A percentile compares a stretch with the other conserved stretches of the same genome.
phyloP scores from a whole-genome alignment of 2,888 invertebrate species.

The Sympetrum striolatum region DNA sequence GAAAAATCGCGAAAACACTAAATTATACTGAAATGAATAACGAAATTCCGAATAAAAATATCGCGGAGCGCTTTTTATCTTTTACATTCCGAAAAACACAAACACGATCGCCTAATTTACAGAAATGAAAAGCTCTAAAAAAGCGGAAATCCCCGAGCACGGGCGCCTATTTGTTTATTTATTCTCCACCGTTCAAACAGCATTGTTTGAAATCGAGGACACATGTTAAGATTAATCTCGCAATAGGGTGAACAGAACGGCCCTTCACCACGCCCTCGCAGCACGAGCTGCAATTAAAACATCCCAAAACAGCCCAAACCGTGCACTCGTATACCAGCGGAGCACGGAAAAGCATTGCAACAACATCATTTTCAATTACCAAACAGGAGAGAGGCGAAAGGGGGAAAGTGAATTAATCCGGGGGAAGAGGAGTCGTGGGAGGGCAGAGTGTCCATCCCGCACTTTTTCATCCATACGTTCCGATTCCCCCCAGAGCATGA shows the following conservation, averaged over 20 bases:
- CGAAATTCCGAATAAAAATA: neutral
- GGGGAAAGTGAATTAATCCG: neutral
- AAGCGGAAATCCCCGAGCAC: neutral
- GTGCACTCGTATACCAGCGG: neutral
- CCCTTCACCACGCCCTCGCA: neutral
- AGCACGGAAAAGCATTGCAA: neutral
- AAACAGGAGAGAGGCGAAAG: neutral
- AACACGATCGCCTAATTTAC: neutral
- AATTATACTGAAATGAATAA: neutral
- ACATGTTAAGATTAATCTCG: slow-evolving; percentile 30
- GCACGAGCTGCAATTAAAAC: neutral
- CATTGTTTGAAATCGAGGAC: neutral
- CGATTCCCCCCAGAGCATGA: too few species aligned
- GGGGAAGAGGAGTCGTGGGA: too few species aligned
- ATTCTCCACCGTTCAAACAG: neutral
- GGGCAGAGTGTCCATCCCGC: too few species aligned
- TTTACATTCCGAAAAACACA: neutral
- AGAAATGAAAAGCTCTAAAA: neutral
- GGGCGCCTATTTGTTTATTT: neutral
- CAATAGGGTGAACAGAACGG: neutral
- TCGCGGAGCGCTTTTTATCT: neutral
- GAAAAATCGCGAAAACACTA: neutral
- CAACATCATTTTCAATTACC: slow-evolving; percentile 40
- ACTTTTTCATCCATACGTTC: too few species aligned
- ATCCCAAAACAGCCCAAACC: neutral